These are phyloP conservation scores for Smithornis capensis DNA, from an alignment of 2,113 vertebrate species.

Conservation along the genomic window DNA sequence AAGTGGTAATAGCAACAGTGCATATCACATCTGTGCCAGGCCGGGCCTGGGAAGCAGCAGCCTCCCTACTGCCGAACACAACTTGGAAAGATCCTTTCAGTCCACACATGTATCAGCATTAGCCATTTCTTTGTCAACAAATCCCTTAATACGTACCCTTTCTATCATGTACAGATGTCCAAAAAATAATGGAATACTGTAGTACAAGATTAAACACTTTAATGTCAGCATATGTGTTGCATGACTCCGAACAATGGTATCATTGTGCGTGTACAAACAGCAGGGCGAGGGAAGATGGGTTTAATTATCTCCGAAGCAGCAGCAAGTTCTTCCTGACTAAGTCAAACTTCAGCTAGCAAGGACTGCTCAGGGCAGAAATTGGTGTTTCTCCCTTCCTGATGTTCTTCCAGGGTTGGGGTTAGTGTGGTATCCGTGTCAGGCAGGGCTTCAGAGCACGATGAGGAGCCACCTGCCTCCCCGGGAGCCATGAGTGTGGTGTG, in stretches of 20 bases:
- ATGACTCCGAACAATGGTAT: conserved; percentile 71
- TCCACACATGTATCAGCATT: conserved; percentile 69
- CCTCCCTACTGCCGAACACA: conserved; percentile 32
- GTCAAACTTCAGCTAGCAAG: conserved; percentile 23
- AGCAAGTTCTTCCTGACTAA: conserved; percentile 58
- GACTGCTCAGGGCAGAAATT: background rate
- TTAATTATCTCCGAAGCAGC: conserved; percentile 73
- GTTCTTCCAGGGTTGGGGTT: background rate
- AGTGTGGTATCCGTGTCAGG: rapidly evolving
- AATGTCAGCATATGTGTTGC: conserved; percentile 71
- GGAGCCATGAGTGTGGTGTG: background rate
- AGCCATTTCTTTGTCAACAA: conserved; percentile 70
- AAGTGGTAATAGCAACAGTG: conserved; percentile 60
- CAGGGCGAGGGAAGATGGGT: conserved; percentile 68
- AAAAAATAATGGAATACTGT: conserved; percentile 62
- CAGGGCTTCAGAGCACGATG: rapidly evolving
- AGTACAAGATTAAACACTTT: conserved; percentile 73
- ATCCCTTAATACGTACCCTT: conserved; percentile 69
- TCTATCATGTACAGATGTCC: conserved; percentile 71
- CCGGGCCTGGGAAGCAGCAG: conserved; percentile 26
- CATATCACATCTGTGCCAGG: conserved; percentile 66
- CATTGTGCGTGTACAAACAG: conserved; percentile 70
- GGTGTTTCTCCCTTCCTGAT: background rate
- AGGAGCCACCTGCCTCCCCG: background rate
- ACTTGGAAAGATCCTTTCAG: conserved; percentile 64